Evolutionary conservation across 37 sponge, comb jelly and placozoan genomes (phyloP).

Genomic region (Aplysina aerophoba): DNA sequence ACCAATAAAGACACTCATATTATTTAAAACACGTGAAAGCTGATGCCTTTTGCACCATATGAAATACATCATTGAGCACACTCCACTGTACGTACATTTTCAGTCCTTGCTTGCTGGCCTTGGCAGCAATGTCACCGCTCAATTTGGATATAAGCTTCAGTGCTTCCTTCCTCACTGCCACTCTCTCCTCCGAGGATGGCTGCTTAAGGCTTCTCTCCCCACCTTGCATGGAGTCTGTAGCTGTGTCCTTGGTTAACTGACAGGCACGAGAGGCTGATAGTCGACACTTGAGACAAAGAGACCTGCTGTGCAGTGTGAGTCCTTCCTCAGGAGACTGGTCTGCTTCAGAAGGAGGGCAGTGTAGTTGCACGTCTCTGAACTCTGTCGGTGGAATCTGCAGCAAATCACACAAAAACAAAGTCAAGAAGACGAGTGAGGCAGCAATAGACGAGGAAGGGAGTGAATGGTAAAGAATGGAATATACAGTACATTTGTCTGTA

Average conservation of each 20-base stretch:
- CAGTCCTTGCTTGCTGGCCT: slow-evolving; percentile 51
- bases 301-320: neutral
- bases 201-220: neutral
- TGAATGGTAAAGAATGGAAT: too few relatives aligned
- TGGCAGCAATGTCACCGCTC: slow-evolving; percentile 70
- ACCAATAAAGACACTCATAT: neutral
- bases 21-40: neutral
- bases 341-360: neutral
- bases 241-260: too few relatives aligned
- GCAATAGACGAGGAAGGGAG: too few relatives aligned
- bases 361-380: neutral
- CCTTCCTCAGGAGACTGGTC: slow-evolving; percentile 10
- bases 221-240: too few relatives aligned
- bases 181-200: slow-evolving; percentile 3
- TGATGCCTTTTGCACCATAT: neutral
- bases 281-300: neutral
- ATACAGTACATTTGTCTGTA: too few relatives aligned
- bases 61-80: too few relatives aligned
- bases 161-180: slow-evolving; percentile 28
- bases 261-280: neutral
- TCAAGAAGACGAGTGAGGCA: too few relatives aligned
- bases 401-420: neutral
- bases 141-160: slow-evolving; percentile 55
- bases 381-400: neutral
- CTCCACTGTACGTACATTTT: slow-evolving; percentile 27